Conservation (phyloP, 2,113 vertebrate genomes). For the Dicaeum eximium region DNA sequence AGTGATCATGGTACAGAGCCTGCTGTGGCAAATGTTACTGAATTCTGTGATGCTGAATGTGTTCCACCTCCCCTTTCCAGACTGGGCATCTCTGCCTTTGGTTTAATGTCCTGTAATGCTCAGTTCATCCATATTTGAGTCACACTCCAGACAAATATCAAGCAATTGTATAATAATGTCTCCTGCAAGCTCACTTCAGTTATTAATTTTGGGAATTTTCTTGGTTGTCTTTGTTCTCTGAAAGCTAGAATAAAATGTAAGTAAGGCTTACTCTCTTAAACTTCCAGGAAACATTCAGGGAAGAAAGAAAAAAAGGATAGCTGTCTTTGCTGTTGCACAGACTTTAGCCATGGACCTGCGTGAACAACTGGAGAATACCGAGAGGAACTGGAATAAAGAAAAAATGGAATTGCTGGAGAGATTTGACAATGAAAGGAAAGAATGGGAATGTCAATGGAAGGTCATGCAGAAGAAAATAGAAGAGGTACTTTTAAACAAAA, state of each 20-base stretch:
- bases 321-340: conserved; percentile 68
- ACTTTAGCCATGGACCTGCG: conserved; percentile 84
- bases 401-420: conserved; percentile 89
- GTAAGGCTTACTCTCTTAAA: conserved; percentile 58
- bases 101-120: background rate
- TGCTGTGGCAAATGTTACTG: background rate
- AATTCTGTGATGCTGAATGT: background rate
- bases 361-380: conserved; percentile 82
- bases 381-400: conserved; percentile 86
- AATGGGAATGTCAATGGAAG: conserved; percentile 95
- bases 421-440: conserved; percentile 91
- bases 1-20: background rate
- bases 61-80: background rate
- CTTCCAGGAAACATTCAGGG: conserved; percentile 67
- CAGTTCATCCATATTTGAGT: background rate
- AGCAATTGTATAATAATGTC: background rate
- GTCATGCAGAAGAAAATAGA: conserved; percentile 97
- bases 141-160: background rate
- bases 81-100: background rate
- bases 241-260: conserved; percentile 72
- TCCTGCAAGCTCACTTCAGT: background rate
- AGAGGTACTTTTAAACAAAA: conserved; percentile 76
- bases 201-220: background rate
- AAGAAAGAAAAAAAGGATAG: conserved; percentile 75
- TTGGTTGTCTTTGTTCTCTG: background rate